Base-by-base conservation (phyloP, 2,888 invertebrate genomes). In the Scaptomyza reducta region DNA sequence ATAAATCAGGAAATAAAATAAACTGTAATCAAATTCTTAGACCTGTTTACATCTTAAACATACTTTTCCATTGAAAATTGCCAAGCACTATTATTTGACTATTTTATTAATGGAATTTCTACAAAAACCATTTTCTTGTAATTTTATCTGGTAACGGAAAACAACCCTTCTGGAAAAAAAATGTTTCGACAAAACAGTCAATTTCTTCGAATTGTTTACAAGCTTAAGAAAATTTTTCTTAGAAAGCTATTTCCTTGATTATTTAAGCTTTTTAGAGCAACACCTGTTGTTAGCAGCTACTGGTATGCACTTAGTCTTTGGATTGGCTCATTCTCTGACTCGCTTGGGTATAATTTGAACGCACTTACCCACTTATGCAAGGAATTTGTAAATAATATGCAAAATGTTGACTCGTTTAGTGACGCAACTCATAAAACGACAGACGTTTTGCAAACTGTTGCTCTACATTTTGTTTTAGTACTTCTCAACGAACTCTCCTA, bases 401-500 rank as follows among this genome's bases (percentile, higher is more conserved):
- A 63, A 53, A 47, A 62, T 53, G 53, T 38, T 47, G 49, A 62
- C 54, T 63, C 63, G 54, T 31, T 40, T 42, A 14, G 62, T 22
- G 11, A 13, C 31, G 45, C 18, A 45, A 16, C 40, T 40, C 40
- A 40, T 3, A 40, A 50, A 63, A 45, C 47, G 54, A 29, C 54
- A 38, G 47, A 42, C 62, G 29, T 42, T 62, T 45, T 42, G 42
- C 47, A 62, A 64, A 54, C 54, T 38, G 42, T 47, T 65, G 54
- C 55, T 65, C 31, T 3, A 63, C 63, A 55, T 65, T 65, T 44
- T 44, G 22, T 63, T 63, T 65, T 27, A 50, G 44, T 50, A 44
- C 60, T 59, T 59, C 29, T 49, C 27, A 22, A 22, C 22, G 22
- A 22, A 22, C 22, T 22, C 14, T 14, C 42, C 47, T 4, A 22